Evolutionary conservation across 2,888 invertebrate species (phyloP), one percentile per base, ranked within the genome.

Genomic region (Eristalis arbustorum): DNA sequence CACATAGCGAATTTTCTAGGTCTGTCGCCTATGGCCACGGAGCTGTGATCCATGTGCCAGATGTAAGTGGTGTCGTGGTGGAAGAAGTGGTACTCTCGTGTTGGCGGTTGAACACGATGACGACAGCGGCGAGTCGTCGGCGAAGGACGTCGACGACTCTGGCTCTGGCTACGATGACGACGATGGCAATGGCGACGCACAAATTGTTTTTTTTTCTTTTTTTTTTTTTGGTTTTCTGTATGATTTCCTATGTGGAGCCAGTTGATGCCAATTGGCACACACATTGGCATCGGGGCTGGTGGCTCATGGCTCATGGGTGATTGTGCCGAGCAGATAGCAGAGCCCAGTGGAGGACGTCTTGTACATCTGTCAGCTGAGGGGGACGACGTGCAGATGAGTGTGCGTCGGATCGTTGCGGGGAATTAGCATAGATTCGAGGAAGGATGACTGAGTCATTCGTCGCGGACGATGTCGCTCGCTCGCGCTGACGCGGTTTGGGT

Each of bases 81-180:
- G 69, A 31, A 72, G 84, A 75, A 79, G 75, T 75, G 76, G 76
- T 77, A 57, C 82, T 77, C 61, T 82, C 67, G 83, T 83, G 83
- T 87, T 87, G 87, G 87, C 87, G 82, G 83, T 79, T 87, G 78
- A 83, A 87, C 87, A 87, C 75, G 87, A 87, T 28, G 59, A 87
- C 75, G 87, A 87, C 59, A 28, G 59, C 13, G 25, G 79, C 72
- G 87, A 87, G 49, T 83, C 71, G 42, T n/a, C n/a, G 64, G 61
- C 78, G 78, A 87, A 87, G 83, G 85, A 85, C 85, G 71, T 31
- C 31, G 10, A 31, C 31, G 31, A 31, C 31, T 31, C 0, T 6
- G 31, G 5, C 31, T 31, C 77, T 42, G 68, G 18, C 34, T 22
- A 34, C 59, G 25, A 25, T 37, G 73, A 25, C 18, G 69, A 22